Percentiles rank a stretch among this genome's conserved stretches.
These are phyloP conservation scores for Steatornis caripensis DNA, from an alignment of 2,113 vertebrate genomes.

Conservation along the genomic window DNA sequence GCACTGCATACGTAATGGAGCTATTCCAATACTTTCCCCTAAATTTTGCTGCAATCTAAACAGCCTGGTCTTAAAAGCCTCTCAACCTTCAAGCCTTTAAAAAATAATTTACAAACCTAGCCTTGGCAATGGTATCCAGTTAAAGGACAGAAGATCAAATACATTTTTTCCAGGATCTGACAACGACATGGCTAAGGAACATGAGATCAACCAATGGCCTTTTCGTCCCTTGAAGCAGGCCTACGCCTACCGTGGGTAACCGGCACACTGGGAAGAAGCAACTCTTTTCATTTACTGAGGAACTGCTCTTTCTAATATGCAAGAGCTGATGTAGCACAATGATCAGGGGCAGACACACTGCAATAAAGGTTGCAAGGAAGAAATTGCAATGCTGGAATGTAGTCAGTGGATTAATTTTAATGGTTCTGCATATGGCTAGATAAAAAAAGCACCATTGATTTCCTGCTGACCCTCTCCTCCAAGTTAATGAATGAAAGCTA, in stretches of 20 bases:
- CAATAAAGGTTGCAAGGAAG: slow-evolving; percentile 29
- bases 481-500: slow-evolving; percentile 56
- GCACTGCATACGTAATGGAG: background rate
- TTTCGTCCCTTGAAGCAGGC: background rate
- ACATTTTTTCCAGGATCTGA: background rate
- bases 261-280: background rate
- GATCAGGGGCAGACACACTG: background rate
- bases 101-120: background rate
- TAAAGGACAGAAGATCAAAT: background rate
- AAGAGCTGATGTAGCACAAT: slow-evolving; percentile 42
- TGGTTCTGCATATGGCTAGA: background rate
- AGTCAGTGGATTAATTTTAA: slow-evolving; percentile 52
- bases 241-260: background rate
- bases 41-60: background rate
- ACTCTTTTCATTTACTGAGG: background rate
- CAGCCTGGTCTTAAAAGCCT: background rate
- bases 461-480: slow-evolving; percentile 20
- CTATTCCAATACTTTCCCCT: background rate
- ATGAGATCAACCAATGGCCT: accelerated
- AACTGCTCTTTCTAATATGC: background rate
- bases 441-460: slow-evolving; percentile 40
- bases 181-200: background rate
- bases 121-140: background rate
- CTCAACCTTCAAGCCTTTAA: background rate
- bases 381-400: slow-evolving; percentile 42